Conservation (phyloP, 2,888 invertebrate species). For the Kuschelorhynchus macadamiae region DNA sequence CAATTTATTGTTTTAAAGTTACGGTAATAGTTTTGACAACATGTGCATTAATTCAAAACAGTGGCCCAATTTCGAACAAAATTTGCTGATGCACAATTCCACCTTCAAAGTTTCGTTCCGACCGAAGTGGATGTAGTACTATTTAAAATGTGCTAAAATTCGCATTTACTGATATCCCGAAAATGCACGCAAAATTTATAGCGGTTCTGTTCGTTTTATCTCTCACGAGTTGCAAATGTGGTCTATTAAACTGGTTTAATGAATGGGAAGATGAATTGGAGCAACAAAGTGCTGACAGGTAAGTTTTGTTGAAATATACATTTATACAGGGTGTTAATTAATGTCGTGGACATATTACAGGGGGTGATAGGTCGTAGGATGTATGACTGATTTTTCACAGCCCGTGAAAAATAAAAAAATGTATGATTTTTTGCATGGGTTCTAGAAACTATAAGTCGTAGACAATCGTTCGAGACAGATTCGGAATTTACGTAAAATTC, state of each 20-base stretch:
- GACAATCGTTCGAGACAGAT: too few relatives aligned
- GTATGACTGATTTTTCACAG: too few relatives aligned
- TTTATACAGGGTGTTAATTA: too few relatives aligned
- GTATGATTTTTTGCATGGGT: too few relatives aligned
- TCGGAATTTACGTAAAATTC: too few relatives aligned
- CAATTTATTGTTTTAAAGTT: not conserved
- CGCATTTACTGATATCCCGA: constrained; percentile 8
- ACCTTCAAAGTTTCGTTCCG: constrained; percentile 7
- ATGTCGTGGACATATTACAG: too few relatives aligned
- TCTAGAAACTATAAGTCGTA: too few relatives aligned
- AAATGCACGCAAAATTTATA: constrained; percentile 22
- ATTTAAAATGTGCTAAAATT: constrained; percentile 32
- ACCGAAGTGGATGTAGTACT: constrained; percentile 12
- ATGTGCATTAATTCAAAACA: constrained; percentile 19
- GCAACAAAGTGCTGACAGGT: constrained; percentile 14
- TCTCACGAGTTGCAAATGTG: constrained; percentile 22
- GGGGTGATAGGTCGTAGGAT: too few relatives aligned
- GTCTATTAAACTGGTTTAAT: constrained; percentile 31
- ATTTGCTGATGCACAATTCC: constrained; percentile 31
- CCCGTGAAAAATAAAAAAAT: too few relatives aligned
- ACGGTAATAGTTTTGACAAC: not conserved
- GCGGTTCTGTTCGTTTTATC: constrained; percentile 27
- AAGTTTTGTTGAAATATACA: constrained; percentile 31
- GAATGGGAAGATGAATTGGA: constrained; percentile 25
- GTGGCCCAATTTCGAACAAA: constrained; percentile 24